Conservation (phyloP, 2,888 invertebrate species). For the Saturnia pavonia region DNA sequence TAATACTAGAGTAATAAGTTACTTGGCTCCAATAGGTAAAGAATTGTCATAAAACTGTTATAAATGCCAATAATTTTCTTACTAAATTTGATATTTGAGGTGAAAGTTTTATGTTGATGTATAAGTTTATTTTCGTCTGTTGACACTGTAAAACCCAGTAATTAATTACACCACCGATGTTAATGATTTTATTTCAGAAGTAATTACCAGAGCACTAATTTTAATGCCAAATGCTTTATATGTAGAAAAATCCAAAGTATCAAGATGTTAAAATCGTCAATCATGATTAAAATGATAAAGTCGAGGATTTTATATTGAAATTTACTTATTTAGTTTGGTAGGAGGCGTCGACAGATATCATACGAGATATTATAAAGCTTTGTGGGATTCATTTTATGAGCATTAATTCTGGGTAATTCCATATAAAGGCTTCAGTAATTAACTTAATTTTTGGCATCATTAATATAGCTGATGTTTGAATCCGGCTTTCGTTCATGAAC, state of each 20-base stretch:
- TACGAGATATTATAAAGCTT: not conserved
- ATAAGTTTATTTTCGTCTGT: not conserved
- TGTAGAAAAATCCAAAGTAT: not conserved
- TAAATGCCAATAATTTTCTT: not conserved
- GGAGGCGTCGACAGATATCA: slow-evolving; percentile 8
- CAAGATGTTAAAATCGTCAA: not conserved
- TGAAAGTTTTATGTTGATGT: too few relatives aligned
- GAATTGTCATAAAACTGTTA: not conserved
- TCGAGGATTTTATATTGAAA: not conserved
- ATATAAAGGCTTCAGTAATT: slow-evolving; percentile 21
- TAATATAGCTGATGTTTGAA: not conserved
- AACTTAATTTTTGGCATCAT: slow-evolving; percentile 18
- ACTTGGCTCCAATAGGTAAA: not conserved
- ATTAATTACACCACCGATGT: not conserved
- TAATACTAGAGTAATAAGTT: not conserved
- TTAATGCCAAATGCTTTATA: not conserved
- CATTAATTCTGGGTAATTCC: not conserved
- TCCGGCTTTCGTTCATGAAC: not conserved
- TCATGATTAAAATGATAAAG: not conserved
- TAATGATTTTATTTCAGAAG: not conserved
- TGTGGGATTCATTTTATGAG: not conserved
- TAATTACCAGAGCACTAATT: not conserved
- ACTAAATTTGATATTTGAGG: not conserved
- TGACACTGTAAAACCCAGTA: not conserved
- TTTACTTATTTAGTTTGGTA: not conserved